Conservation (phyloP, 2,888 invertebrate species). For the Troides aeacus region DNA sequence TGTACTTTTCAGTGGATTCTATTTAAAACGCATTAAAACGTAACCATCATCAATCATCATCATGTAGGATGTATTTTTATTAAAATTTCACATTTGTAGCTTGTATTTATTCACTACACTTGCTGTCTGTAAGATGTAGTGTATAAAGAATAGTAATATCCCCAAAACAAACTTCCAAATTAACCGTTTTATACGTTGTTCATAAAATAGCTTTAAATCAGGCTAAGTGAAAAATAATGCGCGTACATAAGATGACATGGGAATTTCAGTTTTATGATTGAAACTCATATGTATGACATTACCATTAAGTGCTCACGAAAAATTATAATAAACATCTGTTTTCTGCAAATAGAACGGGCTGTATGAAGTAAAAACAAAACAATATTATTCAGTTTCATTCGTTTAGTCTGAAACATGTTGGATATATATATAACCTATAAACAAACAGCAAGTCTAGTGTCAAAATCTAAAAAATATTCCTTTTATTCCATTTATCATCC, state of each 20-base stretch:
- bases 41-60: neutral
- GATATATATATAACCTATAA: neutral
- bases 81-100: too few species aligned
- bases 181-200: neutral
- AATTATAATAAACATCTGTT: conserved; percentile 24
- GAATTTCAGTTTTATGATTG: conserved; percentile 3
- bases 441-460: neutral
- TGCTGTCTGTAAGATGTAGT: too few species aligned
- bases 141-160: too few species aligned
- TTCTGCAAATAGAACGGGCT: conserved; percentile 14
- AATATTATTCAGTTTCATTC: neutral
- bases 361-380: conserved; percentile 4
- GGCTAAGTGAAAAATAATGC: conserved; percentile 8
- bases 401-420: neutral
- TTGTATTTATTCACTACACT: too few species aligned
- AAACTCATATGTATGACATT: conserved; percentile 14
- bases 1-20: too few species aligned
- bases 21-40: too few species aligned
- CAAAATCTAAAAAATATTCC: too few species aligned
- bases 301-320: conserved; percentile 16
- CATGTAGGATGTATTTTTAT: neutral
- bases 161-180: neutral
- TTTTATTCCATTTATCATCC: too few species aligned
- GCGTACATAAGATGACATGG: neutral
- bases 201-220: conserved; percentile 3